These are phyloP conservation scores for Leptodactylus fallax DNA, from an alignment of 2,797 vertebrate species.

Conservation along the genomic window DNA sequence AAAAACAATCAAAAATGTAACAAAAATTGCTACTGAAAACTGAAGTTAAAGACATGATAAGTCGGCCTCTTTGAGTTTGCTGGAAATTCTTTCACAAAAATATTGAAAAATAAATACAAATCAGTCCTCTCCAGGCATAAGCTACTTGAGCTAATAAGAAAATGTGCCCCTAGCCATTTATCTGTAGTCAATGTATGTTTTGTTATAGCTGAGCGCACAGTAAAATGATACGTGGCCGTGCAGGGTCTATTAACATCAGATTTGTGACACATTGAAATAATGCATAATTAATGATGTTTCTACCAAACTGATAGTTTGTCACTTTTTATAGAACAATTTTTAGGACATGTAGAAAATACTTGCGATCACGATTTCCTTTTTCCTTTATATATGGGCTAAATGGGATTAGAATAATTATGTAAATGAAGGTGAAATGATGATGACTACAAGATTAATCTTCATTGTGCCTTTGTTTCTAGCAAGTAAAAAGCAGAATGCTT, in stretches of 20 bases:
- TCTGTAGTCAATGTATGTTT: background rate
- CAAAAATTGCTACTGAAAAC: no score
- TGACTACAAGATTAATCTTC: constrained; percentile 38
- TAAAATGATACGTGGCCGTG: constrained; percentile 15
- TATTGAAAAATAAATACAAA: no score
- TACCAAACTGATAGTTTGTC: constrained; percentile 3
- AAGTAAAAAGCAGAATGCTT: background rate
- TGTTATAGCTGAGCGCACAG: background rate
- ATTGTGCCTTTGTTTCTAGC: constrained; percentile 26
- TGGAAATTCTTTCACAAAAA: no score
- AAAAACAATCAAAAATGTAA: no score
- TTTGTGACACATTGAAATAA: constrained; percentile 25
- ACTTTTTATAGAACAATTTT: constrained; percentile 31
- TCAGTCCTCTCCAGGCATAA: no score
- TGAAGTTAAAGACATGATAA: no score
- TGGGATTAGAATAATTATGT: constrained; percentile 51
- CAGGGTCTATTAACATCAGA: background rate
- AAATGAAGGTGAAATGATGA: constrained; percentile 35
- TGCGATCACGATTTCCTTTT: background rate
- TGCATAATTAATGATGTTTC: constrained; percentile 18
- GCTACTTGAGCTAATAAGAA: background rate
- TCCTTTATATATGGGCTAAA: constrained; percentile 38
- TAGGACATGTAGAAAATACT: background rate
- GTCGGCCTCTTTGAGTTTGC: no score
- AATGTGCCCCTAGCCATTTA: background rate